phyloP scores from a whole-genome alignment of 2,888 invertebrate genomes.

The Orgyia antiqua region DNA sequence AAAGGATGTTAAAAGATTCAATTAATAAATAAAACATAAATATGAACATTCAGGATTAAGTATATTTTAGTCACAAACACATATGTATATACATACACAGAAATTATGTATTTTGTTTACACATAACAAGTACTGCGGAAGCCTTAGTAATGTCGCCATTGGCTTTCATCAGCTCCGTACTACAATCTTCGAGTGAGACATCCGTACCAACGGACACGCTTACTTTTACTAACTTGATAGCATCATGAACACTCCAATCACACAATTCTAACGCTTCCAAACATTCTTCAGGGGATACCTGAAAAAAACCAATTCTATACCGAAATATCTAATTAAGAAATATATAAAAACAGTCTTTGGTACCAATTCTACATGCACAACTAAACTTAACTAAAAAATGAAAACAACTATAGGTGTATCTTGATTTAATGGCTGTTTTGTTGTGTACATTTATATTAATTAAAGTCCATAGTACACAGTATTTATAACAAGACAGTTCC shows the following conservation, averaged over 20 bases:
- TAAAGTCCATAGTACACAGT: too few species aligned
- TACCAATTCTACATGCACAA: too few species aligned
- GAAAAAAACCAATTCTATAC: too few species aligned
- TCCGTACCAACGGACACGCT: slow-evolving; percentile 33
- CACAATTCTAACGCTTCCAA: slow-evolving; percentile 88
- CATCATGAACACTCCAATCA: slow-evolving; percentile 92
- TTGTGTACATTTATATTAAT: too few species aligned
- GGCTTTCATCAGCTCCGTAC: slow-evolving; percentile 76
- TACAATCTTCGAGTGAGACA: slow-evolving; percentile 51
- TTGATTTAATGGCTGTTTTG: too few species aligned
- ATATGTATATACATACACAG: too few species aligned
- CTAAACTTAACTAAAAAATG: too few species aligned
- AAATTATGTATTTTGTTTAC: slow-evolving; percentile 5
- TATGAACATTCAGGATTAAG: slow-evolving; percentile 1
- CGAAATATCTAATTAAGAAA: too few species aligned
- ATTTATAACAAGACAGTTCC: too few species aligned
- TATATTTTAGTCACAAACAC: slow-evolving; percentile 3
- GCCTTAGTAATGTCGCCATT: slow-evolving; percentile 84
- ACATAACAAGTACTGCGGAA: slow-evolving; percentile 70
- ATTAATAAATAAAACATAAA: slow-evolving; percentile 1
- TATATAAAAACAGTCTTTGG: too few species aligned
- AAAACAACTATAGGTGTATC: too few species aligned
- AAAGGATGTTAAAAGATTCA: too few species aligned
- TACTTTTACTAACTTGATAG: slow-evolving; percentile 88
- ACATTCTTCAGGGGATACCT: slow-evolving; percentile 87